Evolutionary conservation across 2,888 invertebrate genomes (phyloP), one percentile per base, ranked within the genome.

Genomic region (Seladonia tumulorum): DNA sequence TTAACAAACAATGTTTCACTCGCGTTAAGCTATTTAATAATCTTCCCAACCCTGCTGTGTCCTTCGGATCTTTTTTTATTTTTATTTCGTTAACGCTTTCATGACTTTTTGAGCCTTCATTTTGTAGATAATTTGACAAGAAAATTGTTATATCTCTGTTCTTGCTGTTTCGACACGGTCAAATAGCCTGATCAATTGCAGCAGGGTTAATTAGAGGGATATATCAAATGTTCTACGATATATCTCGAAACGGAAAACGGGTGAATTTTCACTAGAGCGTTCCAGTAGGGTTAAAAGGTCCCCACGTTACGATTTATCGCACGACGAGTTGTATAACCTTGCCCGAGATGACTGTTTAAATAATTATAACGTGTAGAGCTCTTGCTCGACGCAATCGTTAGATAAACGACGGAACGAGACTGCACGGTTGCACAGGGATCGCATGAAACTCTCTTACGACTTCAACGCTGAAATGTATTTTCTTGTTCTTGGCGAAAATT

Each of bases 381-480:
- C 22, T 35, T 35, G 66, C 66, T 68, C 66, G 35, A 68, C 66
- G 66, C 66, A 68, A 68, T 68, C 66, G 35, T 68, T 68, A 35
- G 35, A 66, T 35, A 35, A 35, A 35, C 66, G 35, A 68, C 35
- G 35, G 39, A 39, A 22, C 22, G 66, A 35, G 29, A 68, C 66
- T 29, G 66, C 22, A 35, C 22, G 35, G 66, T 66, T 3, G 8
- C 22, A 18, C 18, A 14, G 29, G 16, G 29, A 63, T 63, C 29
- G 29, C 29, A 29, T 16, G 63, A 63, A 63, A 63, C 29, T 63
- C 63, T 63, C 29, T 63, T 29, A 29, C 29, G 18, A 2, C 16
- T 63, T 16, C 63, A 16, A 29, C 63, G 7, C 29, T 63, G 63
- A 63, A 16, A 29, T 29, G 16, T 63, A 29, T 29, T 16, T 29